Conservation (phyloP, 2,797 vertebrate species). For the Cirrhinus molitorella region DNA sequence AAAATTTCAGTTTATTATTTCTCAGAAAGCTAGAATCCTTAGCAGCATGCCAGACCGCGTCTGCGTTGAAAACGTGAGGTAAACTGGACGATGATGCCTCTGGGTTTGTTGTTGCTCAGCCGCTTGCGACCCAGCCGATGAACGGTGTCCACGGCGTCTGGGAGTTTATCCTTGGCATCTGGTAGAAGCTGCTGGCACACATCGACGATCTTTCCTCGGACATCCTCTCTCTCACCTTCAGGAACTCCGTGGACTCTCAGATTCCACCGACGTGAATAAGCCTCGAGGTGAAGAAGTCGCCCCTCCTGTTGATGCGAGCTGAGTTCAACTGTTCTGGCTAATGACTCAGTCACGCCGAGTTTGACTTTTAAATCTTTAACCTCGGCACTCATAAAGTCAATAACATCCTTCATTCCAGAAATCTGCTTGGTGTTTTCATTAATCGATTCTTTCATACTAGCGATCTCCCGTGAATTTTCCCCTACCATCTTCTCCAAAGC, state of each 20-base stretch:
- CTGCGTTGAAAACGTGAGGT: not conserved
- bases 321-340: not conserved
- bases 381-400: not conserved
- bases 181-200: not conserved
- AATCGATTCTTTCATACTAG: not conserved
- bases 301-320: not conserved
- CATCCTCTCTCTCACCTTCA: not conserved
- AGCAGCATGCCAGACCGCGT: not conserved
- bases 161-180: not conserved
- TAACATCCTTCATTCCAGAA: not conserved
- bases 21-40: not conserved
- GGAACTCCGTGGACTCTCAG: not conserved
- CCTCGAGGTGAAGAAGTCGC: not conserved
- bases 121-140: not conserved
- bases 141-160: not conserved
- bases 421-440: not conserved
- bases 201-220: not conserved
- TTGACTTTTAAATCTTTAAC: not conserved
- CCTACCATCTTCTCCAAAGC: not conserved
- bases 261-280: not conserved
- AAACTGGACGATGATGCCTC: constrained; percentile 11
- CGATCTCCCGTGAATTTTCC: not conserved
- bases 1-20: not conserved
- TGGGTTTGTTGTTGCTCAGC: not conserved
- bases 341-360: not conserved